phyloP scores from a whole-genome alignment of 2,888 invertebrate species.

The Gymnoscelis rufifasciata region DNA sequence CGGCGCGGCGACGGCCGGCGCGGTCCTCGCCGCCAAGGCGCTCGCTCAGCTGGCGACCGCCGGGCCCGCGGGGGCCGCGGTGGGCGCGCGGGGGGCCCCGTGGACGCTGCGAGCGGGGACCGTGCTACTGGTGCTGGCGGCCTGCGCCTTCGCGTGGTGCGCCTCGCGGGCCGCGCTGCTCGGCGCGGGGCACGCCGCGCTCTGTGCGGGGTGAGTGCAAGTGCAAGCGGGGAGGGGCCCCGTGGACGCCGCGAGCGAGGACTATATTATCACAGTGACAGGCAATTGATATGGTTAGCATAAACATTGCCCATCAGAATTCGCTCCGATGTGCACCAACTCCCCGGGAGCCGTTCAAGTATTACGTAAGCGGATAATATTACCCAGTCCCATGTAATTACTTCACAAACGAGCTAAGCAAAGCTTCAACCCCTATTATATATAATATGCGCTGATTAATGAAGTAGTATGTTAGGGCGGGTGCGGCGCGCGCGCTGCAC shows the following conservation, averaged over 20 bases:
- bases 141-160: slow-evolving; percentile 19
- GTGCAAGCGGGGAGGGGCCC: slow-evolving; percentile 48
- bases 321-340: no score
- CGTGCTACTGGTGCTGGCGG: slow-evolving; percentile 44
- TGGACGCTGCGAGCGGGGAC: slow-evolving; percentile 48
- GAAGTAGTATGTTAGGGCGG: no score
- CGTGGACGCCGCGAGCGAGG: slow-evolving; percentile 33
- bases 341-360: no score
- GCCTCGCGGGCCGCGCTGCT: slow-evolving; percentile 20
- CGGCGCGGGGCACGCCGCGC: slow-evolving; percentile 47
- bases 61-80: slow-evolving; percentile 52
- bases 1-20: slow-evolving; percentile 53
- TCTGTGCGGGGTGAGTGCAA: slow-evolving; percentile 50
- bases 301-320: no score
- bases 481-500: slow-evolving; percentile 47
- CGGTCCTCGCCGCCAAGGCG: slow-evolving; percentile 42
- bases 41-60: slow-evolving; percentile 55
- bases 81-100: slow-evolving; percentile 45
- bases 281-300: no score
- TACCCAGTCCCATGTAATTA: no score
- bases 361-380: no score
- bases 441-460: no score
- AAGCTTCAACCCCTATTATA: no score
- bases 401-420: no score
- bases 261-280: no score